Percentiles rank a stretch among this genome's conserved stretches.
Evolutionary conservation across 92 coral and sea anemone species (phyloP).

Genomic region (Porites lobata): DNA sequence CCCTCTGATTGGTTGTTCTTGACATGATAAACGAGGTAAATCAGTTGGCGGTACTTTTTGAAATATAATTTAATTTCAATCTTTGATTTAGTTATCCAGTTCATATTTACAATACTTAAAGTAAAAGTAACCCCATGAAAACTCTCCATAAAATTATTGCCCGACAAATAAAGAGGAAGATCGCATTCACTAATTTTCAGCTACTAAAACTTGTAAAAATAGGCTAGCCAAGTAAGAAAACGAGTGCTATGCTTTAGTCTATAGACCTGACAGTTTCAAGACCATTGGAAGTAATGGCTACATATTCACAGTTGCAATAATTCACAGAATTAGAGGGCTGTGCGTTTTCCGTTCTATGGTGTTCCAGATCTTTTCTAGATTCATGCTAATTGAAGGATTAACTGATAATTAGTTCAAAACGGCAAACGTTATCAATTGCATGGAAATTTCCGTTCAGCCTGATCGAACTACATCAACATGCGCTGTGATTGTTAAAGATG

Average conservation of each 20-base stretch:
- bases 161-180: too few species aligned
- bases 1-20: too few species aligned
- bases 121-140: background rate
- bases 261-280: too few species aligned
- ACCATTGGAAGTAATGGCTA: background rate
- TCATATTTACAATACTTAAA: slow-evolving; percentile 32
- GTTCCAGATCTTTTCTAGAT: background rate
- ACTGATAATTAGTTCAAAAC: background rate
- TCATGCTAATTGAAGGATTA: background rate
- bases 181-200: too few species aligned
- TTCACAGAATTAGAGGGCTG: slow-evolving; percentile 5
- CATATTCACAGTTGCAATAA: background rate
- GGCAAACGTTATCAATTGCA: too few species aligned
- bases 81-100: background rate
- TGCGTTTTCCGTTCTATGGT: slow-evolving; percentile 9
- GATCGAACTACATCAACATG: background rate
- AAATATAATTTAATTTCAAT: background rate
- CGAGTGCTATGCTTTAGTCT: too few species aligned
- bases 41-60: background rate
- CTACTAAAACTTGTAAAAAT: background rate
- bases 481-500: background rate
- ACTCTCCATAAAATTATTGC: background rate
- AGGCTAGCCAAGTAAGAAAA: too few species aligned
- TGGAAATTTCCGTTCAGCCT: background rate
- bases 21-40: background rate